Conservation (phyloP, 2,888 invertebrate species). For the Eupithecia tripunctaria region DNA sequence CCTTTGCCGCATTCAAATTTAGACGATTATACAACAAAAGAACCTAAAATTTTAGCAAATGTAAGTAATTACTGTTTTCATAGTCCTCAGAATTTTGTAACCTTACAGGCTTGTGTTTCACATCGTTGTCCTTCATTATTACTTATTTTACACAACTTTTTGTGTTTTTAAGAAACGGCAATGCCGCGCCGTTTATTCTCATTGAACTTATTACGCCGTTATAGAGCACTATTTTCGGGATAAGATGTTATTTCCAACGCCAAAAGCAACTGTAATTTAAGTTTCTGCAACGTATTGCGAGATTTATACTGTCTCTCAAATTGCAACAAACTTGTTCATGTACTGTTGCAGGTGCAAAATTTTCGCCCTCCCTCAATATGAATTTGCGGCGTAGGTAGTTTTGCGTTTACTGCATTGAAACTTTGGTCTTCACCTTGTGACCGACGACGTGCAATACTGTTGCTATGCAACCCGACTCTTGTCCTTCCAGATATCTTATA, state of each 20-base stretch:
- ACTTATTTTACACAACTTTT: conserved; percentile 16
- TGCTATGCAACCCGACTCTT: background rate
- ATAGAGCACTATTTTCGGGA: conserved; percentile 24
- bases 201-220: conserved; percentile 28
- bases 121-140: background rate
- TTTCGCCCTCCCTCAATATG: conserved; percentile 38
- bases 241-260: conserved; percentile 34
- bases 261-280: conserved; percentile 36
- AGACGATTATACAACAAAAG: conserved; percentile 72
- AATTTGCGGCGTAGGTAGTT: conserved; percentile 33
- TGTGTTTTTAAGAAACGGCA: conserved; percentile 20
- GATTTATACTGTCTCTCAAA: conserved; percentile 45
- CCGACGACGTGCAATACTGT: conserved; percentile 30
- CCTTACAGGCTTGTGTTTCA: background rate
- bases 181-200: conserved; percentile 25
- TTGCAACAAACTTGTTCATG: conserved; percentile 44
- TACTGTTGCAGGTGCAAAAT: conserved; percentile 43
- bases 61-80: conserved; percentile 66
- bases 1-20: conserved; percentile 79
- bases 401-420: conserved; percentile 43
- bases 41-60: conserved; percentile 69
- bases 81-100: conserved; percentile 55
- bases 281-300: conserved; percentile 37
- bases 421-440: conserved; percentile 49
- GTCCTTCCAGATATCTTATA: conserved; percentile 39